These are phyloP conservation scores for Erebia palarica DNA, from an alignment of 2,888 invertebrate species.

Conservation along the genomic window DNA sequence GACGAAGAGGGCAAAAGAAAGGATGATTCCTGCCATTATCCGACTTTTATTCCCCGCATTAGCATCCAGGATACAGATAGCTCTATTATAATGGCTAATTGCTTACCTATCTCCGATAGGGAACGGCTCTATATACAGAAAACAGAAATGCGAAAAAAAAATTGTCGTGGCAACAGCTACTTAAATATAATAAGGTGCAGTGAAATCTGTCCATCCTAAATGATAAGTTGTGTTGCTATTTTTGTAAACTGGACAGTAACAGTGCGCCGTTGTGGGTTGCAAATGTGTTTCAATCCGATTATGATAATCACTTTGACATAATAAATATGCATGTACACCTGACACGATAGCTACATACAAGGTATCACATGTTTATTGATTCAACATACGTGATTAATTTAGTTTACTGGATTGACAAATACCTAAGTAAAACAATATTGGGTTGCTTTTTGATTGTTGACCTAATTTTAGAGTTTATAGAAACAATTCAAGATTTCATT, in stretches of 20 bases:
- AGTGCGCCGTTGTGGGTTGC: conserved; percentile 15
- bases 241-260: conserved; percentile 31
- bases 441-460: no score
- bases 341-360: conserved; percentile 17
- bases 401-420: conserved; percentile 19
- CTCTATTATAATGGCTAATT: no score
- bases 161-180: no score
- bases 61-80: no score
- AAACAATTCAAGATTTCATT: no score
- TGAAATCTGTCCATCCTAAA: conserved; percentile 8
- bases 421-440: background rate
- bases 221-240: conserved; percentile 30
- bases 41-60: no score
- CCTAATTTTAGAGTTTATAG: no score
- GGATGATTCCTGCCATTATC: no score
- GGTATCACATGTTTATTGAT: conserved; percentile 18
- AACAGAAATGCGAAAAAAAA: no score
- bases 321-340: conserved; percentile 27
- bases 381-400: conserved; percentile 19
- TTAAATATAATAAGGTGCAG: background rate
- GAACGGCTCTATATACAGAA: no score
- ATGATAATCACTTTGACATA: conserved; percentile 28
- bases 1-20: no score
- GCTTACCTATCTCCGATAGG: no score
- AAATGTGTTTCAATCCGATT: conserved; percentile 31